These are phyloP conservation scores for Enteromius trimaculatus DNA, from an alignment of 2,797 vertebrate genomes.

Conservation along the genomic window DNA sequence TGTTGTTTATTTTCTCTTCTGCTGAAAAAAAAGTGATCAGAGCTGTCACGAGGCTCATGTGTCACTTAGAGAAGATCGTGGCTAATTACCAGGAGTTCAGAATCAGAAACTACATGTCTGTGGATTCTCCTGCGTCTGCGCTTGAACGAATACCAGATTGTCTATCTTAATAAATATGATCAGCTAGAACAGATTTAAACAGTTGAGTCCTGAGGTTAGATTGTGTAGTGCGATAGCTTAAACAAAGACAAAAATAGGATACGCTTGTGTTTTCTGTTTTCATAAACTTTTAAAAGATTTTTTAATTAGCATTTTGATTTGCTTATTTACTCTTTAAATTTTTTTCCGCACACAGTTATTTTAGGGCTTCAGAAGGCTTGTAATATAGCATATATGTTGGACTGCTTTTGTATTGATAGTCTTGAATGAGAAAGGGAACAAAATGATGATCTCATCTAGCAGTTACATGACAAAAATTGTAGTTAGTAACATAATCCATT, in stretches of 20 bases:
- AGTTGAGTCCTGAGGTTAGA: conserved; percentile 43
- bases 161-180: conserved; percentile 59
- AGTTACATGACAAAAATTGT: too few species aligned
- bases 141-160: conserved; percentile 61
- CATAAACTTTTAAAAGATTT: not conserved
- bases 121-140: conserved; percentile 54
- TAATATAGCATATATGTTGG: not conserved
- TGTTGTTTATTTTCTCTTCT: conserved; percentile 71
- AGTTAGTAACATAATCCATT: too few species aligned
- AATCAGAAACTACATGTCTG: conserved; percentile 60
- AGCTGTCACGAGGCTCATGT: conserved; percentile 67
- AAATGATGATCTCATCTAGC: not conserved
- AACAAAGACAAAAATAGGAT: conserved; percentile 1
- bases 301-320: not conserved
- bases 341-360: not conserved
- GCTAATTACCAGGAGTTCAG: conserved; percentile 64
- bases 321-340: not conserved
- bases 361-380: not conserved
- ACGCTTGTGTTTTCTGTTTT: not conserved
- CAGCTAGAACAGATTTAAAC: conserved; percentile 58
- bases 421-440: not conserved
- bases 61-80: conserved; percentile 62
- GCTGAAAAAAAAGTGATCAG: conserved; percentile 75
- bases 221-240: not conserved
- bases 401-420: not conserved